Evolutionary conservation across 2,113 vertebrate genomes (phyloP).

Genomic region (Amblyopsis rosae): DNA sequence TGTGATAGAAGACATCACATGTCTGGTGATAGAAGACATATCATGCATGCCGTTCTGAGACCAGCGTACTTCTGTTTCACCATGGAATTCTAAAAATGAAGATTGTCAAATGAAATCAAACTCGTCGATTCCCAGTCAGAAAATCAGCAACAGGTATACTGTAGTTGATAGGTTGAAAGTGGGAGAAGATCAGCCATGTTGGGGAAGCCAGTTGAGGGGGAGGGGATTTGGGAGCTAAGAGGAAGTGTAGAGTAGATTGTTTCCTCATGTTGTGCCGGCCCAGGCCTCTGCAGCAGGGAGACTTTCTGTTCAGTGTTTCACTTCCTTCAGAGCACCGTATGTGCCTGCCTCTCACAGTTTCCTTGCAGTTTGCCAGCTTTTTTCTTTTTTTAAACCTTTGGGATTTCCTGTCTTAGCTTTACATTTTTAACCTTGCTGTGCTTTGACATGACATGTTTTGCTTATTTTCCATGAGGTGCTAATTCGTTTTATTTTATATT

Average conservation of each 20-base stretch:
- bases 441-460: neutral
- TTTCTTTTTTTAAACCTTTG: neutral
- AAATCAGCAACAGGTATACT: too few relatives aligned
- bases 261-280: slow-evolving; percentile 60
- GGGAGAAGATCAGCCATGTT: neutral
- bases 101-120: too few relatives aligned
- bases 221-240: slow-evolving; percentile 38
- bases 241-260: slow-evolving; percentile 57
- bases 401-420: neutral
- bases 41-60: too few relatives aligned
- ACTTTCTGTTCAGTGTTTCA: slow-evolving; percentile 29
- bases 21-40: too few relatives aligned
- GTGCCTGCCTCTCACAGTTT: slow-evolving; percentile 9
- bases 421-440: neutral
- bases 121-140: too few relatives aligned
- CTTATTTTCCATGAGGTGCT: neutral
- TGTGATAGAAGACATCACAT: too few relatives aligned
- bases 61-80: too few relatives aligned
- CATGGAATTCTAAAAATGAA: too few relatives aligned
- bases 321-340: slow-evolving; percentile 36
- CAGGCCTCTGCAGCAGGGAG: slow-evolving; percentile 14
- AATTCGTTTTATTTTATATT: neutral
- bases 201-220: slow-evolving; percentile 53
- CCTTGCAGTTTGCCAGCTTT: neutral
- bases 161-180: too few relatives aligned